Evolutionary conservation across 2,888 invertebrate genomes (phyloP), one percentile per base, ranked within the genome.

Genomic region (Ophion costatus): DNA sequence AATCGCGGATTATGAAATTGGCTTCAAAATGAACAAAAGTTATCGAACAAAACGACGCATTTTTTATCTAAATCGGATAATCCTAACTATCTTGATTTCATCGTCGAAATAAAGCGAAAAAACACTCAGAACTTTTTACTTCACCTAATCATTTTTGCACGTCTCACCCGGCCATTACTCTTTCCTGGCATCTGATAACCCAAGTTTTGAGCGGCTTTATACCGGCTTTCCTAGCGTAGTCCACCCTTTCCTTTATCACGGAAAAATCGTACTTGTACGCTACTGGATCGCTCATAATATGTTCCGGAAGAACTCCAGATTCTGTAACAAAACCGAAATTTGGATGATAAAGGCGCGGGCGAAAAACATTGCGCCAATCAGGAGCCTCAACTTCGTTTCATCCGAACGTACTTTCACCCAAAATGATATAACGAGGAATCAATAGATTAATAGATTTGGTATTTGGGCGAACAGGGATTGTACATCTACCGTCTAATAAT

Each of bases 131-230:
- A n/a, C n/a, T n/a, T n/a, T n/a, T n/a, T n/a, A n/a, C n/a, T n/a
- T n/a, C n/a, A n/a, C n/a, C n/a, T n/a, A n/a, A n/a, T n/a, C n/a
- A 56, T 6, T 56, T 29, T 33, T 9, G 59, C n/a, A n/a, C 22
- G n/a, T 20, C 10, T 45, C 63, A 87, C 87, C 14, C 67, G 1
- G 75, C 79, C 83, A 84, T 80, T 1, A 10, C 0, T 0, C 9
- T 0, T 0, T 33, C n/a, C n/a, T 20, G 7, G 64, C 82, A 80
- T 64, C 88, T 77, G 7, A 86, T 2, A 56, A 87, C 14, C 88
- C 88, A 88, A 3, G 86, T 86, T 66, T 74, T 87, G 0, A 88
- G 4, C 0, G 78, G 75, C 1, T 4, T 0, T 2, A 85, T 17
- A 2, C 69, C 76, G 5, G 51, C n/a, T 3, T 22, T 0, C 33